Conservation (phyloP, 2,113 vertebrate species). For the Petromus typicus region DNA sequence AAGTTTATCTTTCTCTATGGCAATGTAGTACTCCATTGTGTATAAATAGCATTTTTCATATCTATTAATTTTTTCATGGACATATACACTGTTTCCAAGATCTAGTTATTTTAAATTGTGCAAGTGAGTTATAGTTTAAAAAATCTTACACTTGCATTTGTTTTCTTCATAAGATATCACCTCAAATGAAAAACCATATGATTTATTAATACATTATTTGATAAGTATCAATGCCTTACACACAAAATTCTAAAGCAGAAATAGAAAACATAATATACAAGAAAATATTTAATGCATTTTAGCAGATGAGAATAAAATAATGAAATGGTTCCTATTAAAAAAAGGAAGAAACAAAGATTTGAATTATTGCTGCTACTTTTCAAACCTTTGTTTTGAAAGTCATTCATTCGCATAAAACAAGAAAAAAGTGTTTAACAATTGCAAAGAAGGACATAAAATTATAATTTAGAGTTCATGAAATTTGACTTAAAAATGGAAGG, state of each 20-base stretch:
- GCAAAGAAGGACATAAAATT: neutral
- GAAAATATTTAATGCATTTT: neutral
- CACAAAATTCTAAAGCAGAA: conserved; percentile 10
- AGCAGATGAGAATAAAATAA: neutral
- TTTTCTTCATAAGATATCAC: neutral
- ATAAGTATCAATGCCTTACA: neutral
- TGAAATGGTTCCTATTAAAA: neutral
- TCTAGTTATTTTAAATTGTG: too few species aligned
- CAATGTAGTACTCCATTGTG: too few species aligned
- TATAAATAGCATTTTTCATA: too few species aligned
- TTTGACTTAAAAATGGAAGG: conserved; percentile 12
- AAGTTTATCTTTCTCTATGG: too few species aligned
- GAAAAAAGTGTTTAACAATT: neutral
- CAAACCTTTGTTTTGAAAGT: neutral
- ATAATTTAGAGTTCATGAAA: neutral
- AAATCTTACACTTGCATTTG: neutral
- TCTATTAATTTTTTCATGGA: too few species aligned
- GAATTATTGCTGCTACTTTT: neutral
- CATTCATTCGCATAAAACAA: neutral
- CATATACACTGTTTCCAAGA: too few species aligned
- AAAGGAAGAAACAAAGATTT: conserved; percentile 11
- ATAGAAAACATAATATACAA: neutral
- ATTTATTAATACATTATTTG: neutral
- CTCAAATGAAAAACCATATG: neutral
- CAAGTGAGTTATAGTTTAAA: too few species aligned